Evolutionary conservation across 2,113 vertebrate species (phyloP).

Genomic region (Zosterops pallidus): DNA sequence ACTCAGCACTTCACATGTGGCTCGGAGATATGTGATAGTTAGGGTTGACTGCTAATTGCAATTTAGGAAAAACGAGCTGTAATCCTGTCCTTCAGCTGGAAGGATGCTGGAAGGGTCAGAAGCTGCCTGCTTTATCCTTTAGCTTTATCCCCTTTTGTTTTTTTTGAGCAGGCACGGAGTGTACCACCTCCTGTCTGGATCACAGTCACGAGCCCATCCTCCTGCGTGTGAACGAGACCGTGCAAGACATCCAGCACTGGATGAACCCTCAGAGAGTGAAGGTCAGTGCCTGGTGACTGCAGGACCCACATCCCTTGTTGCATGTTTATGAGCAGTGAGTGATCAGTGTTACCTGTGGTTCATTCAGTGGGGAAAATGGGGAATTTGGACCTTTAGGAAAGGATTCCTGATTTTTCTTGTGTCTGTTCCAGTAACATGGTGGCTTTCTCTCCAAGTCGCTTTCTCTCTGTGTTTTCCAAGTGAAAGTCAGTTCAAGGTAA

Average conservation of each 20-base stretch:
- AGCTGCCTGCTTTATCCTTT: slow-evolving; percentile 14
- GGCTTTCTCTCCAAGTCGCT: not conserved
- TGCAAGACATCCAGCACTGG: slow-evolving; percentile 88
- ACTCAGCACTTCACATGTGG: slow-evolving; percentile 18
- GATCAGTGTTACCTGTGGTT: not conserved
- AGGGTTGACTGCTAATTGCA: slow-evolving; percentile 50
- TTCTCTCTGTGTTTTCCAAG: not conserved
- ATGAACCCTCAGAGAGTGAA: slow-evolving; percentile 91
- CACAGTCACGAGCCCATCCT: slow-evolving; percentile 89
- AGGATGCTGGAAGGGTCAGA: not conserved
- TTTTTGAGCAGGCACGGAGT: slow-evolving; percentile 83
- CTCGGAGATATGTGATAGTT: slow-evolving; percentile 48
- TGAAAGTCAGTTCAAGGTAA: not conserved
- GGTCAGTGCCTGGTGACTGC: slow-evolving; percentile 69
- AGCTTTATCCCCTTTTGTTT: not conserved
- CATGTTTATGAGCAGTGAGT: not conserved
- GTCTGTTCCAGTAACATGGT: not conserved
- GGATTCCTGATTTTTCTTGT: not conserved
- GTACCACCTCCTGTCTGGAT: slow-evolving; percentile 87
- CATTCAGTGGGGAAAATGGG: not conserved
- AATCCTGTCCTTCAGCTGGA: not conserved
- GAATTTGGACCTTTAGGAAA: not conserved
- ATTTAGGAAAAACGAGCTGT: slow-evolving; percentile 13
- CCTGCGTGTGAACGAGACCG: slow-evolving; percentile 85
- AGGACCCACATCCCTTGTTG: fast-evolving